Evolutionary conservation across 1,140 invertebrate species (phyloP).

Genomic region (Ceratina japonica): DNA sequence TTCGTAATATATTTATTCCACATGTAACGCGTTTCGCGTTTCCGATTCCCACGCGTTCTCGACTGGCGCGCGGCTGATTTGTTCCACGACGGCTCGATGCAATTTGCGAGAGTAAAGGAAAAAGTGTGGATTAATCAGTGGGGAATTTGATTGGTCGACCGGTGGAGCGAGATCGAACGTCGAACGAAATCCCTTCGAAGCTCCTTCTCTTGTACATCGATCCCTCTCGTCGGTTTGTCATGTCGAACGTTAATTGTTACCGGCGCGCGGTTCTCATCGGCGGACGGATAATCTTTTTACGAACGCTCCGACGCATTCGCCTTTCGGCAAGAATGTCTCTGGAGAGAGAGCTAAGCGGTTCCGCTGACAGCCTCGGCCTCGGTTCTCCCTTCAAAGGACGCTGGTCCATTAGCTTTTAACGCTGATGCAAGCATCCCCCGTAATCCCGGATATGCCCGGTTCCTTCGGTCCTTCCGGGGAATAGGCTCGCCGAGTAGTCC

Average conservation of each 20-base stretch:
- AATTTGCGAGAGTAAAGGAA: too few species aligned
- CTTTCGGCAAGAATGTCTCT: slow-evolving; percentile 16
- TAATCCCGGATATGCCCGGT: slow-evolving; percentile 23
- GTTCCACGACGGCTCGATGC: too few species aligned
- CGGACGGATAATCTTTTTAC: slow-evolving; percentile 34
- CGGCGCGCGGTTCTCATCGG: slow-evolving; percentile 14
- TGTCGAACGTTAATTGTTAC: slow-evolving; percentile 41
- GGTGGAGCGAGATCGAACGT: slow-evolving; percentile 27
- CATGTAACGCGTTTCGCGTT: too few species aligned
- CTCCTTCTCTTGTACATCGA: background rate
- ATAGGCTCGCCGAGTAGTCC: background rate
- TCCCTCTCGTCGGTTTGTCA: background rate
- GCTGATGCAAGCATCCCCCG: slow-evolving; percentile 39
- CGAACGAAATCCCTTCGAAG: slow-evolving; percentile 15
- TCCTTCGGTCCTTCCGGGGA: background rate
- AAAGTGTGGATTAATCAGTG: background rate
- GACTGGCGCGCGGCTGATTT: too few species aligned
- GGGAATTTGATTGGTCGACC: slow-evolving; percentile 6
- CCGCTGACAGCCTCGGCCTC: slow-evolving; percentile 7
- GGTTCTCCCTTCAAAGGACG: slow-evolving; percentile 40
- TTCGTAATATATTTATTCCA: background rate
- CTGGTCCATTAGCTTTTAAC: slow-evolving; percentile 53
- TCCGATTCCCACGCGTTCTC: background rate
- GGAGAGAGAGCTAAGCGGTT: slow-evolving; percentile 32
- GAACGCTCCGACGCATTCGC: slow-evolving; percentile 5